Evolutionary conservation across 2,113 vertebrate species (phyloP).

Genomic region (Toxostoma redivivum): DNA sequence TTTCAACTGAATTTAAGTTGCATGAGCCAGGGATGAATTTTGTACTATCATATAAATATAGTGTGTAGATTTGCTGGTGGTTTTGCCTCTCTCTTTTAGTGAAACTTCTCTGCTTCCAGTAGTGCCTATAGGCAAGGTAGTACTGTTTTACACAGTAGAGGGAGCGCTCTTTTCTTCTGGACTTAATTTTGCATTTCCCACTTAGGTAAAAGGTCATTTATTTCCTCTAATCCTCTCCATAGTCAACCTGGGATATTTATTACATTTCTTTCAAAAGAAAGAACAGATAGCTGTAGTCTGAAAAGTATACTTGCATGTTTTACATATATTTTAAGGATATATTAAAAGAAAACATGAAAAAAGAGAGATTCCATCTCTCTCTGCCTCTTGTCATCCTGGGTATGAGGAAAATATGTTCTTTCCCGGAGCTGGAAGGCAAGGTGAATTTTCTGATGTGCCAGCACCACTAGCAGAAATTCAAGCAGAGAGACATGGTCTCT

Average conservation of each 20-base stretch:
- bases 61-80: neutral
- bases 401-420: neutral
- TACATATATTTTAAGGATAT: neutral
- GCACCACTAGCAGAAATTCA: neutral
- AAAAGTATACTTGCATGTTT: neutral
- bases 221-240: neutral
- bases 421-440: neutral
- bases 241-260: neutral
- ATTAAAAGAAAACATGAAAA: neutral
- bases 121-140: neutral
- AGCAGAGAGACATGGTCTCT: neutral
- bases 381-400: neutral
- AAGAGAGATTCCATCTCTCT: neutral
- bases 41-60: neutral
- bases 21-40: neutral
- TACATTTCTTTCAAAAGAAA: neutral
- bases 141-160: neutral
- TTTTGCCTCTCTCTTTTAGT: neutral
- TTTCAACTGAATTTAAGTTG: neutral
- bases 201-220: neutral
- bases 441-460: neutral
- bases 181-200: neutral
- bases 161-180: neutral
- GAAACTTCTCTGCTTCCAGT: neutral
- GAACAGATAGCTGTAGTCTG: neutral